Base-by-base conservation (phyloP, 2,113 vertebrate genomes). In the Uria lomvia region DNA sequence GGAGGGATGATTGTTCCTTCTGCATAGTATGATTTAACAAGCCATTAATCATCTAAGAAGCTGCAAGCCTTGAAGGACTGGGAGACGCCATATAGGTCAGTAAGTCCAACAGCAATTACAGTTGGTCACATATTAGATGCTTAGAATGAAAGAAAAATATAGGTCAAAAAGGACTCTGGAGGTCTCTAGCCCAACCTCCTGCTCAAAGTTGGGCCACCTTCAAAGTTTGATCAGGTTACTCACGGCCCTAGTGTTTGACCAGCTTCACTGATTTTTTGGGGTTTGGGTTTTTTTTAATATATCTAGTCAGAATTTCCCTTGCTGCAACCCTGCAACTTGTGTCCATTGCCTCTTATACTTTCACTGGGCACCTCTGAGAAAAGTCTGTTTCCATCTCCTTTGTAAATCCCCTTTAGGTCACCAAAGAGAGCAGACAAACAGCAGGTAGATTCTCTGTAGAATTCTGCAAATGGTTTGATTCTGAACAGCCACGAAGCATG, bases 1-100 rank as follows among this genome's bases (percentile, higher is more conserved):
- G 65, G 76, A 88, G n/a, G 66, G 34, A 53, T 62, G 15, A 66
- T 40, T 87, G 82, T 77, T 94, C 72, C 59, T 80, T 63, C 59
- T 77, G 40, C 47, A 67, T 7, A 72, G 73, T 62, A 36, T 89
- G 66, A 94, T 66, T 62, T 87, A 92, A 56, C 53, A 89, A 68
- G n/a, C 56, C 62, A 87, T 89, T 94, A 91, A 91, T 97, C 80
- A 91, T 79, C 86, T n/a, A 53, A 76, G 53, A 87, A 85, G 86
- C 1, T 2, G 59, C 38, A 75, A 92, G 88, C 76, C 84, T 85
- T 87, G 93, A 90, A 93, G 84, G 71, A 65, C 90, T 86, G 49
- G 53, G 27, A 91, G 73, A 55, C 0, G 8, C n/a, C 72, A 16
- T 40, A 52, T 30, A 82, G 94, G 79, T 91, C 91, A 94, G 52